Conservation (phyloP, 2,113 vertebrate species). For the Peromyscus leucopus region DNA sequence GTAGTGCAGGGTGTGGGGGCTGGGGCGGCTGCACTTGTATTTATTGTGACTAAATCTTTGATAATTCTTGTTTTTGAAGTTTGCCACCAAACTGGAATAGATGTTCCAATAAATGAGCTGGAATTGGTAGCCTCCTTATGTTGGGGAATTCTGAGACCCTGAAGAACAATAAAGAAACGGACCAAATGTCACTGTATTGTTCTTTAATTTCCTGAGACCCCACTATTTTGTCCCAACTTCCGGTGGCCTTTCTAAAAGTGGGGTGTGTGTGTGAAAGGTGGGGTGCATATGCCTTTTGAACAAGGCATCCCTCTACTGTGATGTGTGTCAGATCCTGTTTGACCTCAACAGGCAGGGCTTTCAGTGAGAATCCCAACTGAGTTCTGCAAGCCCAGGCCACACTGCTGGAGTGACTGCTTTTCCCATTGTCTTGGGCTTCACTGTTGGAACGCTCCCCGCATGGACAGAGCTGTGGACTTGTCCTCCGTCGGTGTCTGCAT, state of each 20-base stretch:
- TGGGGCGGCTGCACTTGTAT: slow-evolving; percentile 68
- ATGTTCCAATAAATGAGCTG: slow-evolving; percentile 12
- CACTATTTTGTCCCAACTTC: neutral
- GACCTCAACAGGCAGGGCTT: no score
- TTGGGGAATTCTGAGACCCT: slow-evolving; percentile 62
- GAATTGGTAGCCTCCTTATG: neutral
- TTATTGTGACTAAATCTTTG: slow-evolving; percentile 82
- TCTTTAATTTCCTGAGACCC: neutral
- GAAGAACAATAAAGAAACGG: slow-evolving; percentile 76
- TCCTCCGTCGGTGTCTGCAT: neutral
- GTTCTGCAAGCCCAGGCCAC: neutral
- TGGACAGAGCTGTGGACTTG: neutral
- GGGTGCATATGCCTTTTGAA: neutral
- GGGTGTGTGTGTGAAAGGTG: neutral
- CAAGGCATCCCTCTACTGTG: neutral
- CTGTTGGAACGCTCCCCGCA: neutral
- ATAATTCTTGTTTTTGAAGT: slow-evolving; percentile 67
- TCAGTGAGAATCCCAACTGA: neutral
- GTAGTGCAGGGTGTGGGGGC: slow-evolving; percentile 55
- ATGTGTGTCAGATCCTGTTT: neutral
- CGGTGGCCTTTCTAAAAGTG: neutral
- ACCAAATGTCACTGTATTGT: neutral
- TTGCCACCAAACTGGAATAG: slow-evolving; percentile 21
- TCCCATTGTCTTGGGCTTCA: neutral
- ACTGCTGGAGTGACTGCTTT: neutral